phyloP scores from a whole-genome alignment of 2,797 vertebrate species.

The Poeciliopsis turneri region DNA sequence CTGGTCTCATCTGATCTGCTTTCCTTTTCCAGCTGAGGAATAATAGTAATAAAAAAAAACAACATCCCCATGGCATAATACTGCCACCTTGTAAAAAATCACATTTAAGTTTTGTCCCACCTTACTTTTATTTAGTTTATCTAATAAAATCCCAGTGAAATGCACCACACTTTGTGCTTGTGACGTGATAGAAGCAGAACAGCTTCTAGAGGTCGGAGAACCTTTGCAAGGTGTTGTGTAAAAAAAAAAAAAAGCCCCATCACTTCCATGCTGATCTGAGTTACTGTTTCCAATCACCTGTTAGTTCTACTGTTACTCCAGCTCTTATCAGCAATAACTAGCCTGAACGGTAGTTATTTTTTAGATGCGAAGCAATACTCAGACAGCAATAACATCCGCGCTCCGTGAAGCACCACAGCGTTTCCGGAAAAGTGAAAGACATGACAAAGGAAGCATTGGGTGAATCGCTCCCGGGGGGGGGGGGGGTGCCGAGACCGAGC shows the following conservation, averaged over 20 bases:
- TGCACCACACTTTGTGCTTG: not conserved
- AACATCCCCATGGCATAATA: not conserved
- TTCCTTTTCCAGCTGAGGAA: not conserved
- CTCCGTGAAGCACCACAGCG: slow-evolving; percentile 31
- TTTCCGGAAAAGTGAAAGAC: slow-evolving; percentile 26
- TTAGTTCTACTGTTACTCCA: slow-evolving; percentile 23
- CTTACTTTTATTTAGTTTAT: not conserved
- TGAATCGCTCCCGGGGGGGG: slow-evolving; percentile 29
- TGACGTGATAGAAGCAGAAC: not conserved
- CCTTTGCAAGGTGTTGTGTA: not conserved
- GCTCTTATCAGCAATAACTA: slow-evolving; percentile 78
- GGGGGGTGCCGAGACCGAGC: slow-evolving; percentile 32
- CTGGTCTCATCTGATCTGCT: not conserved
- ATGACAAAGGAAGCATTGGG: not conserved
- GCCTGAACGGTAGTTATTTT: slow-evolving; percentile 68
- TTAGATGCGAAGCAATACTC: slow-evolving; percentile 82
- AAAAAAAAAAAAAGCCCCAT: not conserved
- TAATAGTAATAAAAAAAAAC: no score
- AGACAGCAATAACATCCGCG: slow-evolving; percentile 83
- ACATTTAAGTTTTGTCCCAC: not conserved
- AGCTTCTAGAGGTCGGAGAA: not conserved
- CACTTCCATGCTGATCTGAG: slow-evolving; percentile 57
- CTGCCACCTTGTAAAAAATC: not conserved
- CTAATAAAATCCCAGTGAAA: not conserved
- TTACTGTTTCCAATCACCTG: slow-evolving; percentile 9